Evolutionary conservation across 2,113 vertebrate genomes (phyloP).

Genomic region (Odocoileus hemionus): DNA sequence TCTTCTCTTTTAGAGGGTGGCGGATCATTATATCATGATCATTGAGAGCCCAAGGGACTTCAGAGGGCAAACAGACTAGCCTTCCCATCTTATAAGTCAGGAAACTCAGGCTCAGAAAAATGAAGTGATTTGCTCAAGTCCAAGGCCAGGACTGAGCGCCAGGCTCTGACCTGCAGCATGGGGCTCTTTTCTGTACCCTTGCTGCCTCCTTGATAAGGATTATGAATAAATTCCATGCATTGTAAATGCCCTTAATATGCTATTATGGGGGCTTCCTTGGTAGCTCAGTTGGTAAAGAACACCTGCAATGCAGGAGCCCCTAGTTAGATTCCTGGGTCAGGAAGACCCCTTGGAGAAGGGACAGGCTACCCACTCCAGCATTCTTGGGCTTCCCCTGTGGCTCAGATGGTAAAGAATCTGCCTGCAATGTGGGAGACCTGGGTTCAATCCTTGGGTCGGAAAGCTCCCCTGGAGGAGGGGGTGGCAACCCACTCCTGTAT

Average conservation of each 20-base stretch:
- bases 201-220: conserved; percentile 11
- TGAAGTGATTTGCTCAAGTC: background rate
- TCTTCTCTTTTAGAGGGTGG: background rate
- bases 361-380: background rate
- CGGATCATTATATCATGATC: background rate
- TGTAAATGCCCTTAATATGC: conserved; percentile 10
- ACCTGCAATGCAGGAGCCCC: background rate
- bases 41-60: background rate
- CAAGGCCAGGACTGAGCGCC: background rate
- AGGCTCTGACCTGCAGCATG: background rate
- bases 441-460: background rate
- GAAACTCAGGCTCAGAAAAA: background rate
- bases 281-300: background rate
- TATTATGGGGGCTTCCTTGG: background rate
- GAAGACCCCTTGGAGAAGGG: background rate
- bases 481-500: background rate
- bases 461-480: background rate
- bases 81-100: background rate
- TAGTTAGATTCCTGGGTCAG: background rate
- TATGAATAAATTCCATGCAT: background rate
- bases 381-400: background rate
- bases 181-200: background rate
- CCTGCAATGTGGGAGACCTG: background rate
- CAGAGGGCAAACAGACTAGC: background rate
- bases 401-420: background rate